Conservation (phyloP, 2,797 vertebrate species). For the Craterocephalus amniculus region DNA sequence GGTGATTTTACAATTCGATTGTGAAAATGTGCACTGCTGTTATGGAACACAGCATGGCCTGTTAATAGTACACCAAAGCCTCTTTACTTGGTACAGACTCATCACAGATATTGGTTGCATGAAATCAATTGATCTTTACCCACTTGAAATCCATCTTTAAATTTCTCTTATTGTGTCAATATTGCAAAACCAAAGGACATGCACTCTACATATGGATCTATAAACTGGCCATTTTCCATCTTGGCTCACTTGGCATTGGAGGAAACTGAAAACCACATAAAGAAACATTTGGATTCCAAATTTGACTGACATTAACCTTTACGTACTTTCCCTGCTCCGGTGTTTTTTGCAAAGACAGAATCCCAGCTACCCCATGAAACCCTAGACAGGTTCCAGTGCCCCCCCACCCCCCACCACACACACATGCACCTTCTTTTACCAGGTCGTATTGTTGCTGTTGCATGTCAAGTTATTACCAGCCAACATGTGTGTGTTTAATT, state of each 20-base stretch:
- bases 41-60: background rate
- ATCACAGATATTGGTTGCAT: background rate
- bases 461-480: conserved; percentile 71
- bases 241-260: background rate
- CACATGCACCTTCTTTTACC: too few relatives aligned
- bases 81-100: background rate
- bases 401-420: conserved; percentile 12
- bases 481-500: conserved; percentile 84
- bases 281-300: conserved; percentile 41
- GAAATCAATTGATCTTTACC: too few relatives aligned
- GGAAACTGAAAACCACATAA: conserved; percentile 25
- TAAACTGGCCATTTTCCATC: conserved; percentile 6
- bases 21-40: background rate
- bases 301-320: conserved; percentile 49
- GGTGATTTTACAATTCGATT: background rate
- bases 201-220: conserved; percentile 10
- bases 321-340: conserved; percentile 24
- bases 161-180: background rate
- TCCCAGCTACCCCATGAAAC: conserved; percentile 55
- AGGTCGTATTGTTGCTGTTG: conserved; percentile 65
- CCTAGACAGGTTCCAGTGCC: conserved; percentile 30
- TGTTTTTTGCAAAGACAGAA: conserved; percentile 39
- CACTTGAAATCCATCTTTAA: conserved; percentile 5
- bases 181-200: background rate
- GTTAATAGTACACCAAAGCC: background rate